phyloP scores from a whole-genome alignment of 2,888 invertebrate species.

The Diarsia dahlii region DNA sequence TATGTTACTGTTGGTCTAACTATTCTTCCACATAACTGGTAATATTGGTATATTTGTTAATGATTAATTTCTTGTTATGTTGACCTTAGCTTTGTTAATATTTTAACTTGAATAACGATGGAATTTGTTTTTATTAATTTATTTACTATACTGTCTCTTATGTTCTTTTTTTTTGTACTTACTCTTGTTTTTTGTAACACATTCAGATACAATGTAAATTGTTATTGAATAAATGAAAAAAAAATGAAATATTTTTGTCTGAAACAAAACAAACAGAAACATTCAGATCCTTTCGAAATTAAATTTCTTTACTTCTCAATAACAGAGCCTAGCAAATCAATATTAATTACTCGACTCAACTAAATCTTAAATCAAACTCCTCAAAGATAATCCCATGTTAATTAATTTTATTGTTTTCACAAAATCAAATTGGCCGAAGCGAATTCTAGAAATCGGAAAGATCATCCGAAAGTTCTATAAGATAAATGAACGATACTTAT shows the following conservation, averaged over 20 bases:
- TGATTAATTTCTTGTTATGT: too few species aligned
- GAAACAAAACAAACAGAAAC: slow-evolving; percentile 5
- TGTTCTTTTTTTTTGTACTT: too few species aligned
- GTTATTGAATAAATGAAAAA: too few species aligned
- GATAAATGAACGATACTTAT: slow-evolving; percentile 66
- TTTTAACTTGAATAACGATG: too few species aligned
- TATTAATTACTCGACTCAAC: slow-evolving; percentile 24
- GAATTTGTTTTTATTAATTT: too few species aligned
- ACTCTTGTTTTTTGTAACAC: too few species aligned
- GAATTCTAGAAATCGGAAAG: slow-evolving; percentile 61
- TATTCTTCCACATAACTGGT: too few species aligned
- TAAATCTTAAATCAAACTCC: slow-evolving; percentile 42
- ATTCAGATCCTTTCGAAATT: not conserved
- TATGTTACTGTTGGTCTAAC: too few species aligned
- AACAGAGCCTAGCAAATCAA: slow-evolving; percentile 33
- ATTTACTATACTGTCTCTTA: too few species aligned
- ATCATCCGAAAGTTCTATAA: slow-evolving; percentile 64
- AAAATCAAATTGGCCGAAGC: slow-evolving; percentile 62
- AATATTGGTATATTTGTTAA: too few species aligned
- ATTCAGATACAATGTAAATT: too few species aligned
- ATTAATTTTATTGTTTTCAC: slow-evolving; percentile 63
- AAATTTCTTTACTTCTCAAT: slow-evolving; percentile 32
- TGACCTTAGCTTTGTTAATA: too few species aligned
- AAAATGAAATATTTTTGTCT: slow-evolving; percentile 4
- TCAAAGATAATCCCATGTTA: slow-evolving; percentile 43